Conservation (phyloP, 2,888 invertebrate genomes). For the Drosophila leonis region DNA sequence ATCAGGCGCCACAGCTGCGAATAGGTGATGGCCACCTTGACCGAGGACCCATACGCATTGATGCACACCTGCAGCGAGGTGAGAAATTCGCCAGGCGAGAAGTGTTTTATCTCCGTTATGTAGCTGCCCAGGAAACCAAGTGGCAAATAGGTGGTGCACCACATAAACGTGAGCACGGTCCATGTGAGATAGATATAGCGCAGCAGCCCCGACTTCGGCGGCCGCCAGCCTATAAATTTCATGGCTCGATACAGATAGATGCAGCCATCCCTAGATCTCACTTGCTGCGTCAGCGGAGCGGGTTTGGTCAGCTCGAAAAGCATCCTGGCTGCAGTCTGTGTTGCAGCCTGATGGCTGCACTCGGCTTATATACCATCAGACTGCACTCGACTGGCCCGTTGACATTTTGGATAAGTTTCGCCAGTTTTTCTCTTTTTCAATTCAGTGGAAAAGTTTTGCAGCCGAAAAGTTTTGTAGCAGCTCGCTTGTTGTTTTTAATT, state of each 20-base stretch:
- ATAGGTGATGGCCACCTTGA: conserved; percentile 62
- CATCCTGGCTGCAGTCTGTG: conserved; percentile 38
- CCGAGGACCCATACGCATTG: conserved; percentile 68
- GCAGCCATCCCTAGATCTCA: conserved; percentile 55
- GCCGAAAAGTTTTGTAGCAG: conserved; percentile 15
- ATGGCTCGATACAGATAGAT: conserved; percentile 64
- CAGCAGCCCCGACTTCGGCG: conserved; percentile 47
- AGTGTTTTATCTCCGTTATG: conserved; percentile 53
- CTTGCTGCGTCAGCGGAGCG: conserved; percentile 48
- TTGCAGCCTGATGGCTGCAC: neutral
- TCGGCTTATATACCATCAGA: conserved; percentile 49
- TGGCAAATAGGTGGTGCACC: conserved; percentile 55
- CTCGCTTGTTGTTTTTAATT: conserved; percentile 50
- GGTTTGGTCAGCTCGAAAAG: conserved; percentile 56
- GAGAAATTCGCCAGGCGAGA: conserved; percentile 68
- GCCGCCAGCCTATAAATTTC: conserved; percentile 61
- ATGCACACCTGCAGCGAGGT: conserved; percentile 74
- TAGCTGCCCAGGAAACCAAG: conserved; percentile 64
- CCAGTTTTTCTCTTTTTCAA: conserved; percentile 24
- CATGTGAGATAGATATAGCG: conserved; percentile 57
- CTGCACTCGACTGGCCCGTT: neutral
- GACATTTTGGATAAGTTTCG: conserved; percentile 34
- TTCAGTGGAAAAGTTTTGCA: conserved; percentile 49
- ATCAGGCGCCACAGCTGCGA: conserved; percentile 59
- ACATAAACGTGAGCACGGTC: conserved; percentile 48